Conservation (phyloP, 2,113 vertebrate genomes). For the Myocastor coypus region DNA sequence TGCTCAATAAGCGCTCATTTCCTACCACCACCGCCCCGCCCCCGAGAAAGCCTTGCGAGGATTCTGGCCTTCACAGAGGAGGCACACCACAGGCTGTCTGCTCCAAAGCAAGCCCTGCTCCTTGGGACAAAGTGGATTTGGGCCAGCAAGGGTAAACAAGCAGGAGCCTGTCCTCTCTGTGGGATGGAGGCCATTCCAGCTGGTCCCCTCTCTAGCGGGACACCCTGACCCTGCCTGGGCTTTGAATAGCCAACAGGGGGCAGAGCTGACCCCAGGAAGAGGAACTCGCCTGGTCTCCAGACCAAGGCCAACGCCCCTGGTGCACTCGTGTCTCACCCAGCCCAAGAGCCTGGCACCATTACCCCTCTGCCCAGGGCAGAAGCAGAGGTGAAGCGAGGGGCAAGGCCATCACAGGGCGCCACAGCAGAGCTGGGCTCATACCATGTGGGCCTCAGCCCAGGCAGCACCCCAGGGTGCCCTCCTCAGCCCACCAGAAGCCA, state of each 20-base stretch:
- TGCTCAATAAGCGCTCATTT: not conserved
- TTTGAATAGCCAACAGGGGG: not conserved
- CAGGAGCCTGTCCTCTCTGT: not conserved
- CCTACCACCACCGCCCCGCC: no score
- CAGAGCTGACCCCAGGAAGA: not conserved
- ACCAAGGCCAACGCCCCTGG: not conserved
- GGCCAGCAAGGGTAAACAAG: not conserved
- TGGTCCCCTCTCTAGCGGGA: not conserved
- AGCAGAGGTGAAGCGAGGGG: not conserved
- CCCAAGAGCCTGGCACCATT: not conserved
- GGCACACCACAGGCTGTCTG: not conserved
- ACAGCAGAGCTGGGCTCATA: not conserved
- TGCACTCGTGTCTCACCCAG: not conserved
- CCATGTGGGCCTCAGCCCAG: not conserved
- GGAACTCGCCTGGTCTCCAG: not conserved
- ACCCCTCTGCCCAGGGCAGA: no score
- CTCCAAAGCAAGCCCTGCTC: not conserved
- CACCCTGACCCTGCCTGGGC: not conserved
- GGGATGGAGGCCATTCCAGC: fast-evolving
- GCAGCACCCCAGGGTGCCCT: not conserved
- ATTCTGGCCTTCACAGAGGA: fast-evolving
- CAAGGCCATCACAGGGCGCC: not conserved
- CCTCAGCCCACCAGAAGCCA: not conserved
- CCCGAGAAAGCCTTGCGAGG: not conserved
- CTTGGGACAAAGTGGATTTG: fast-evolving